These are phyloP conservation scores for Lerista edwardsae DNA, from an alignment of 2,797 vertebrate genomes.

Conservation along the genomic window DNA sequence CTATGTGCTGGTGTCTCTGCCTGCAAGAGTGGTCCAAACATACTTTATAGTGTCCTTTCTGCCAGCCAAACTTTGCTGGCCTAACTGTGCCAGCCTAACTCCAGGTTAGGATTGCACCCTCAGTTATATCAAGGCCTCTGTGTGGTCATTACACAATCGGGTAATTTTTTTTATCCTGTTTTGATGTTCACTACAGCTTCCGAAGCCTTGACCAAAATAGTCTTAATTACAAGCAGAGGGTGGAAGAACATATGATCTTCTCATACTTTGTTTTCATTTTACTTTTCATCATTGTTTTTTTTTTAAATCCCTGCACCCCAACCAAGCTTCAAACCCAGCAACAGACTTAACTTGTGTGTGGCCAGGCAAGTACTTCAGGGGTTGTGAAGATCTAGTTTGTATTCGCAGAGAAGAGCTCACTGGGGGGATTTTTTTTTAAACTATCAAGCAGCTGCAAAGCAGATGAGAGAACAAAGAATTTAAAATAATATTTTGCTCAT, in stretches of 20 bases:
- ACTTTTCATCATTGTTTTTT: too few species aligned
- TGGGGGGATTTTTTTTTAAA: conserved; percentile 69
- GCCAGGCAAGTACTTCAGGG: conserved; percentile 41
- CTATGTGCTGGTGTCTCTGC: too few species aligned
- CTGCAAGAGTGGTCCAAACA: too few species aligned
- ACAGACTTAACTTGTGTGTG: conserved; percentile 55
- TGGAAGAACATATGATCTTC: conserved; percentile 46
- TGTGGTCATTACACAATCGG: background rate
- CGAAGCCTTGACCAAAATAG: background rate
- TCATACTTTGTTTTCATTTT: conserved; percentile 33
- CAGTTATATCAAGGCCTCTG: conserved; percentile 1
- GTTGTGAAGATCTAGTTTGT: conserved; percentile 56
- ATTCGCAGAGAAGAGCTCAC: conserved; percentile 60
- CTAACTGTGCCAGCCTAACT: too few species aligned
- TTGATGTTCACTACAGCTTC: conserved; percentile 15
- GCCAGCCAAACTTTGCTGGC: too few species aligned
- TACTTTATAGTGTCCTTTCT: too few species aligned
- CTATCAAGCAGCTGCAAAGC: conserved; percentile 63
- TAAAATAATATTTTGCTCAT: conserved; percentile 38
- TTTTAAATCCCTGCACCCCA: background rate
- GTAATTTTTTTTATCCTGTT: conserved; percentile 19
- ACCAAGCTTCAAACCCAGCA: conserved; percentile 47
- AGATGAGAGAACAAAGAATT: conserved; percentile 49
- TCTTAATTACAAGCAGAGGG: conserved; percentile 14
- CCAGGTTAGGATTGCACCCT: too few species aligned